Evolutionary conservation across 2,797 vertebrate genomes (phyloP).

Genomic region (Pantherophis alleghaniensis): DNA sequence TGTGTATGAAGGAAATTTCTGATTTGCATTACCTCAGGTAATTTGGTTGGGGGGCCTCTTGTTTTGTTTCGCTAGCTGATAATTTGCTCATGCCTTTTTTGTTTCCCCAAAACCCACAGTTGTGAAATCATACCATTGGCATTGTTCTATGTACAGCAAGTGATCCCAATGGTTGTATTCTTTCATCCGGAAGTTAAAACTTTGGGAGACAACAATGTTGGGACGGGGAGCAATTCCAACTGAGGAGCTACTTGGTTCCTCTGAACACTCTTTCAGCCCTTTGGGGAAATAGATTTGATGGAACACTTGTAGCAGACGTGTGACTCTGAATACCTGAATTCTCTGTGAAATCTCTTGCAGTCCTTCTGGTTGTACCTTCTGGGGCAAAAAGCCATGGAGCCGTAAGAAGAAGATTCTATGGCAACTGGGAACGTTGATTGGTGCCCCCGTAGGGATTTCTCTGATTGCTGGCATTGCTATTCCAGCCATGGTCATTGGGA

Average conservation of each 20-base stretch:
- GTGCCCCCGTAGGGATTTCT: constrained; percentile 94
- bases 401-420: constrained; percentile 98
- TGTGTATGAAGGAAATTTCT: constrained; percentile 99
- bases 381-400: constrained; percentile 99
- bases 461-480: constrained; percentile 97
- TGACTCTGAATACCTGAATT: not conserved
- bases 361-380: constrained; percentile 97
- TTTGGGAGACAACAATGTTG: not conserved
- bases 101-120: not conserved
- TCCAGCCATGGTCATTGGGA: constrained; percentile 98
- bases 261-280: not conserved
- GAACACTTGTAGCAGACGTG: not conserved
- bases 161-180: fast-evolving
- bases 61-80: not conserved
- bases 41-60: constrained; percentile 2
- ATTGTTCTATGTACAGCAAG: not conserved
- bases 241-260: fast-evolving
- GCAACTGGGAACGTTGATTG: constrained; percentile 96
- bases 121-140: no score
- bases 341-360: constrained; percentile 67
- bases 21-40: constrained; percentile 99
- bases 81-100: not conserved
- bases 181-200: not conserved
- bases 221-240: fast-evolving
- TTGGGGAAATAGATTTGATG: not conserved